phyloP scores from a whole-genome alignment of 2,113 vertebrate species.

The Gyps fulvus region DNA sequence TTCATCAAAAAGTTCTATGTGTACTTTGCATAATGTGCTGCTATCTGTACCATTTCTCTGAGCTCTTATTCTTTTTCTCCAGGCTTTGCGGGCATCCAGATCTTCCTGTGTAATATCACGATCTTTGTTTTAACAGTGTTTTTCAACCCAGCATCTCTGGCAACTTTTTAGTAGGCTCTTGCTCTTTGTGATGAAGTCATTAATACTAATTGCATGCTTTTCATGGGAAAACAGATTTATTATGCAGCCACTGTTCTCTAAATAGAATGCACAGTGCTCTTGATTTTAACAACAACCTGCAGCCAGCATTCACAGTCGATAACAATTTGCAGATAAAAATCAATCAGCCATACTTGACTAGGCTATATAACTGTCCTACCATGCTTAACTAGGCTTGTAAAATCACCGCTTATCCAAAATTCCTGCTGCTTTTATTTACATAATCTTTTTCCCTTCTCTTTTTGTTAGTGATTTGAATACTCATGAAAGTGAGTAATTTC shows the following conservation, averaged over 20 bases:
- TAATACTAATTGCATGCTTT: slow-evolving; percentile 64
- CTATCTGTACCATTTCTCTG: background rate
- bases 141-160: background rate
- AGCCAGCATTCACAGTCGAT: slow-evolving; percentile 58
- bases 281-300: slow-evolving; percentile 55
- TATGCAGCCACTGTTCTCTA: slow-evolving; percentile 52
- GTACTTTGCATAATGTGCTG: background rate
- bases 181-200: slow-evolving; percentile 25
- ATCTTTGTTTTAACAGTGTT: background rate
- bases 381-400: slow-evolving; percentile 46
- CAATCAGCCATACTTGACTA: slow-evolving; percentile 62
- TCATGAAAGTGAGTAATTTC: background rate
- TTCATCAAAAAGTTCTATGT: background rate
- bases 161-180: background rate
- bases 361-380: slow-evolving; percentile 26
- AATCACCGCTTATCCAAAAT: background rate
- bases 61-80: background rate
- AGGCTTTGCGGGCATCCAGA: background rate
- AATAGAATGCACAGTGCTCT: slow-evolving; percentile 48
- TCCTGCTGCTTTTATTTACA: background rate
- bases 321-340: slow-evolving; percentile 74
- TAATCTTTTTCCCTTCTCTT: background rate
- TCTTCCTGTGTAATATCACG: background rate
- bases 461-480: background rate
- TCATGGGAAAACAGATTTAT: slow-evolving; percentile 52